Conservation (phyloP, 2,888 invertebrate species). For the Germaria angustata region DNA sequence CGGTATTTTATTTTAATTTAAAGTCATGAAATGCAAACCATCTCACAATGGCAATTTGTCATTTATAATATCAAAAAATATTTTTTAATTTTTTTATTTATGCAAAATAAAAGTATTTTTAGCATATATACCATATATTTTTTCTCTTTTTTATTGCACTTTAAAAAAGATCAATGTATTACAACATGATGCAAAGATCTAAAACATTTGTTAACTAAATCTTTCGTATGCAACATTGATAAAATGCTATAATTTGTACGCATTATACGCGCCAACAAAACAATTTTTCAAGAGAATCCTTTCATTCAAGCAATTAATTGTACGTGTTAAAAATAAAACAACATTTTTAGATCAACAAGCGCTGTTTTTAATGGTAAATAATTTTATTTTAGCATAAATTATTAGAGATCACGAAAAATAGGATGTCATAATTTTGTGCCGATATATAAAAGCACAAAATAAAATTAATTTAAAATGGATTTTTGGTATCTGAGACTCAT, state of each 20-base stretch:
- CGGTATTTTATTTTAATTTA: too few relatives aligned
- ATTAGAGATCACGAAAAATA: conserved; percentile 24
- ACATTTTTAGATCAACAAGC: background rate
- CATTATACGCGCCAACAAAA: conserved; percentile 48
- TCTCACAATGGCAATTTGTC: too few relatives aligned
- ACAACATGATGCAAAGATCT: background rate
- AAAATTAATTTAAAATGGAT: too few relatives aligned
- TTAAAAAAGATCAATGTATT: background rate
- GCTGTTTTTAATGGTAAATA: conserved; percentile 15
- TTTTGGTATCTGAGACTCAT: too few relatives aligned
- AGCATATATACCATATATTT: too few relatives aligned
- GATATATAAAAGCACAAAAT: background rate
- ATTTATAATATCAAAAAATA: too few relatives aligned
- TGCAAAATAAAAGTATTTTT: too few relatives aligned
- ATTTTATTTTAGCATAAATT: conserved; percentile 42
- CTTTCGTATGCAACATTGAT: conserved; percentile 30
- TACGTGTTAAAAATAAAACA: conserved; percentile 30
- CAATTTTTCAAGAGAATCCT: conserved; percentile 37
- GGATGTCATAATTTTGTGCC: conserved; percentile 28
- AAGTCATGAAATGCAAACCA: too few relatives aligned
- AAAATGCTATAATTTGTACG: conserved; percentile 57
- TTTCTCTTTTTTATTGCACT: too few relatives aligned
- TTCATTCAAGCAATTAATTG: conserved; percentile 42
- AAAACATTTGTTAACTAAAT: background rate
- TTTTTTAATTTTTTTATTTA: too few relatives aligned